Evolutionary conservation across 2,888 invertebrate species (phyloP), one percentile per base, ranked within the genome.

Genomic region (Drosophila gaucha): DNA sequence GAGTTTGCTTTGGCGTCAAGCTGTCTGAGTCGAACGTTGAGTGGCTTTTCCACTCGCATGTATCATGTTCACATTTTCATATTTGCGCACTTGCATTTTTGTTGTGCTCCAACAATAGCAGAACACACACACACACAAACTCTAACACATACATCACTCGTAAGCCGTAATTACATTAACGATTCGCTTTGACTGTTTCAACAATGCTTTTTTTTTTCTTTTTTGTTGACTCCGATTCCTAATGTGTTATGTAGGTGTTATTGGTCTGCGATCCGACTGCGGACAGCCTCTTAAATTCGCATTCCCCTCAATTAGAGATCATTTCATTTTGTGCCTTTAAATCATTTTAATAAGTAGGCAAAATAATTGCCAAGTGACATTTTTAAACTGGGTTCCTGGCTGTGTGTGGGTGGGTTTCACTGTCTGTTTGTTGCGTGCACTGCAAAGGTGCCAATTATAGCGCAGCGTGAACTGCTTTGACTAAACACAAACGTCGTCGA

Each of bases 1-100:
- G 62, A 75, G 46, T 78, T 69, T 59, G 54, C 67, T 62, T 85
- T 18, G 86, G 86, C 86, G 84, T 84, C 84, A 84, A 84, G 84
- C 84, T 80, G 89, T 87, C 76, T 80, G 83, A 74, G 76, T 41
- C 72, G 60, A 65, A 22, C 54, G 59, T 51, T 67, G 72, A 75
- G 73, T 70, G 75, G 78, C 75, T 83, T 83, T 80, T 83, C 64
- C 78, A 62, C 74, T 69, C 64, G 60, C 76, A 75, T 68, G 59
- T 69, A 74, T 74, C 73, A 74, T 57, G 65, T 74, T 80, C 71
- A 49, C 68, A 74, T 78, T 46, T 46, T 75, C 70, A 78, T 63
- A 73, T 73, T 75, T 67, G 58, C 68, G 60, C 57, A 72, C 78
- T 70, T 66, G 60, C 74, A 72, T 68, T 70, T 64, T 31, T 8